Base-by-base conservation (phyloP, 2,888 invertebrate genomes). In the Agrilus mali region DNA sequence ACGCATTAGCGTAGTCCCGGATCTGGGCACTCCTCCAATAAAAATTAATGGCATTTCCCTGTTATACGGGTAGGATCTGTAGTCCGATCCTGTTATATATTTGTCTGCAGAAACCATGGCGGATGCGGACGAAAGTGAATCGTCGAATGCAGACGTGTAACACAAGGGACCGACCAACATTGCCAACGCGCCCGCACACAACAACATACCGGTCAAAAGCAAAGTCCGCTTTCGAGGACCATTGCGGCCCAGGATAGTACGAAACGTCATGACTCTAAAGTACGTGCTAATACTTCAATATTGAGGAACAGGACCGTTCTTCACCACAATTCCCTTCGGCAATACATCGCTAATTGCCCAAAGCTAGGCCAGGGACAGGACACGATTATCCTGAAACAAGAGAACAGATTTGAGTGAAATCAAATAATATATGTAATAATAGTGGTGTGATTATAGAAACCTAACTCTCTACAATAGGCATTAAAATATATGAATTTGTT, bases 11-110 rank as follows among this genome's bases (percentile, higher is more conserved):
- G 97, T 97, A 36, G 96, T 97, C 42, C 96, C 97, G 40, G 94
- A 95, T 56, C 96, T 80, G 44, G 97, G 97, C 62, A 97, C 93
- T 50, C 97, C 97, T 46, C 96, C 96, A 65, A 97, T 92, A 73
- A 95, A 95, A 66, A 94, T 89, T 55, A 95, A 75, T 56, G 94
- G 94, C 83, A 92, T 87, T 55, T 85, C 79, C 57, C 90, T 77
- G 64, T 89, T 86, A 68, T 87, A 88, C 46, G 77, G 72, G 66
- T 82, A 83, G 43, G 72, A 67, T 60, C 77, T 78, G 55, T 75
- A 74, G 64, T 82, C 78, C 46, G 71, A 65, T 40, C 77, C 79
- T 49, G 75, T 64, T 41, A 80, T 72, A 62, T 72, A 78, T 65
- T 78, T 80, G 73, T 81, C 61, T 27, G 63, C 57, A 14, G 57